Base-by-base conservation (phyloP, 2,797 vertebrate genomes). In the Caiman crocodilus region DNA sequence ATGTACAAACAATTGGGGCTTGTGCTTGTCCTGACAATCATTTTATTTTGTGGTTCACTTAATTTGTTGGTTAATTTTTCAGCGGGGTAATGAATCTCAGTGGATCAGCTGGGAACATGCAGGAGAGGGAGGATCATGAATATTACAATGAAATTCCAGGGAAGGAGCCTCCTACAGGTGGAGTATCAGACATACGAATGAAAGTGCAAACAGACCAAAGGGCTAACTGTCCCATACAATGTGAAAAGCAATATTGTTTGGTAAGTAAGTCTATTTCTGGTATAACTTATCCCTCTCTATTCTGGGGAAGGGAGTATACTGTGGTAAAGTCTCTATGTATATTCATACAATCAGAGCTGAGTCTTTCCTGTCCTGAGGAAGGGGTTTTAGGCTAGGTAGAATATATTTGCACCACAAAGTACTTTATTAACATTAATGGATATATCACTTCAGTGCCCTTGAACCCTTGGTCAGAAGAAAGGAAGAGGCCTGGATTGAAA, bases 131-230 rank as follows among this genome's bases (percentile, higher is more conserved):
- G 63, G 97, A 97, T 75, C 96, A 92, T 13, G 98, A 98, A 90
- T 99, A 99, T 95, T 99, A 99, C 96, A 99, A 99, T 2, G 97
- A 98, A 96, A 98, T 98, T 96, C 98, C 98, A 30, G 98, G 98
- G 90, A 99, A 98, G 94, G 97, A 95, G 87, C 97, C 98, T 12
- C 98, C 98, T 28, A 79, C 95, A 1, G 98, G 98, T 7, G 98
- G 98, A 32, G 83, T 98, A 55, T 97, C 98, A 21, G 98, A 98
- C 56, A 95, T 98, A 92, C 96, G 97, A 69, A 32, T 96, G 90
- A 97, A 92, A 92, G 90, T 71, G 71, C 98, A 95, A 90, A 90
- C 97, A 64, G 97, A 96, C 25, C 97, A 96, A 77, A 97, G 77
- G 90, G 85, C 92, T 20, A 95, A 94, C 87, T 96, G 96, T 80